These are phyloP conservation scores for Willisornis vidua DNA, from an alignment of 2,113 vertebrate genomes.

Conservation along the genomic window DNA sequence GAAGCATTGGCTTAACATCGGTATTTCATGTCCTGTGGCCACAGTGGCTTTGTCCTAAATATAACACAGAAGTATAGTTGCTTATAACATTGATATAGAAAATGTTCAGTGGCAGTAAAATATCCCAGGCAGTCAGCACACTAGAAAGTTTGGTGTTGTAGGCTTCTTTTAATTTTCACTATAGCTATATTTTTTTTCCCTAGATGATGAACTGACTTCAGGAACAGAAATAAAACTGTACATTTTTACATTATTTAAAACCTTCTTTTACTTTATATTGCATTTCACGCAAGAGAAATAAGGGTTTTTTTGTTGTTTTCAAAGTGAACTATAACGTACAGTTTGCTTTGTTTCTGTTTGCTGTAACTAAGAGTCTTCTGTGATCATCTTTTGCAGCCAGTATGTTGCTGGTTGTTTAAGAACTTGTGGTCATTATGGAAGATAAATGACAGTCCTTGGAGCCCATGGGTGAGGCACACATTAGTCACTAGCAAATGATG, in stretches of 20 bases:
- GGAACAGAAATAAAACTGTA: neutral
- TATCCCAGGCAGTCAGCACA: neutral
- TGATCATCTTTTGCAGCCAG: slow-evolving; percentile 31
- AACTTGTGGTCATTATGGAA: slow-evolving; percentile 61
- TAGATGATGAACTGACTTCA: neutral
- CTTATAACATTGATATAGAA: neutral
- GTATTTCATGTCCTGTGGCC: neutral
- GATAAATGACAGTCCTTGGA: slow-evolving; percentile 63
- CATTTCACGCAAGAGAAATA: neutral
- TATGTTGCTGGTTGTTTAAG: slow-evolving; percentile 27
- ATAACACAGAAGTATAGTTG: neutral
- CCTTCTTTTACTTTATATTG: neutral
- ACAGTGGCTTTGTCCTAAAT: neutral
- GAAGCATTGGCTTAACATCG: accelerated
- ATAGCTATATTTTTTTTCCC: neutral
- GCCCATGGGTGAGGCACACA: slow-evolving; percentile 47
- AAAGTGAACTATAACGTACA: neutral
- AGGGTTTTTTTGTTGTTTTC: neutral
- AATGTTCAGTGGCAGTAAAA: neutral
- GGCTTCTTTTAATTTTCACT: neutral
- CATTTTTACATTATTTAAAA: neutral
- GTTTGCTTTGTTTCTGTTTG: neutral
- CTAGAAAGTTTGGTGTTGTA: neutral
- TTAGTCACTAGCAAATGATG: slow-evolving; percentile 71
- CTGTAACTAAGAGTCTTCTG: neutral